These are phyloP conservation scores for Bujurquina vittata DNA, from an alignment of 2,113 vertebrate genomes.

Conservation along the genomic window DNA sequence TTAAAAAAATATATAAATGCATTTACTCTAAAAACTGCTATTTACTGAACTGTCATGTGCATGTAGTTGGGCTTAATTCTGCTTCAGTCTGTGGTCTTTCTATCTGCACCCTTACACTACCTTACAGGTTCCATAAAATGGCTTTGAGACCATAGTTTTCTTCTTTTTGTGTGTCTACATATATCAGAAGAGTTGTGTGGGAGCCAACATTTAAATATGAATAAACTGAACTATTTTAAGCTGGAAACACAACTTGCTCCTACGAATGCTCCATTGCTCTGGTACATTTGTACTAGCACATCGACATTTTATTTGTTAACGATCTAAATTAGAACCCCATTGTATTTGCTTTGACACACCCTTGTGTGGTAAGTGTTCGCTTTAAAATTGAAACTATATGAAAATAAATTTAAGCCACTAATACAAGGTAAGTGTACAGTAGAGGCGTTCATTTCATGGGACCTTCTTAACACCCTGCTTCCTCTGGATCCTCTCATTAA, in stretches of 20 bases:
- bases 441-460: slow-evolving; percentile 67
- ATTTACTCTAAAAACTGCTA: slow-evolving; percentile 41
- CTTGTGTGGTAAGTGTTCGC: not conserved
- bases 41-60: slow-evolving; percentile 53
- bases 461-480: slow-evolving; percentile 78
- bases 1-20: slow-evolving; percentile 6
- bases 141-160: slow-evolving; percentile 1
- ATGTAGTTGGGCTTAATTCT: slow-evolving; percentile 66
- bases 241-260: not conserved
- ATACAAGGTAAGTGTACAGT: not conserved
- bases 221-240: not conserved
- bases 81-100: slow-evolving; percentile 69
- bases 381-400: not conserved
- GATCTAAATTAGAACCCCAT: not conserved
- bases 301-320: no score
- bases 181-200: not conserved
- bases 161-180: not conserved
- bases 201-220: not conserved
- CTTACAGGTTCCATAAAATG: slow-evolving; percentile 77
- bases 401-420: not conserved
- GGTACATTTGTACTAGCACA: not conserved
- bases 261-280: not conserved
- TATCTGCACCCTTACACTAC: slow-evolving; percentile 68
- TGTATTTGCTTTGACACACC: not conserved
- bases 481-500: slow-evolving; percentile 80